These are phyloP conservation scores for Bombyx huttoni DNA, from an alignment of 2,888 invertebrate species.

Conservation along the genomic window DNA sequence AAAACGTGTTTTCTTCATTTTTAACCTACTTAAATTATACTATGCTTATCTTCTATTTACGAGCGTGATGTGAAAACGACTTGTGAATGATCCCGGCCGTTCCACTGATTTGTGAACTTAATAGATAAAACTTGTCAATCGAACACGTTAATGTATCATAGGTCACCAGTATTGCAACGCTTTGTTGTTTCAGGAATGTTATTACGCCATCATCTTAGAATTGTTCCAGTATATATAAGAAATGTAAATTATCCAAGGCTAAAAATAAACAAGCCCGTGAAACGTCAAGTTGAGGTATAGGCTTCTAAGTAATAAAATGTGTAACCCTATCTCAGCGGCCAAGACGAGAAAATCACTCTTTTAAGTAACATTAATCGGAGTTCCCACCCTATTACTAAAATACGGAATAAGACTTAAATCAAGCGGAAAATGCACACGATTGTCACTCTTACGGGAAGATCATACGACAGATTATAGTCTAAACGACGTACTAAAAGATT, in stretches of 20 bases:
- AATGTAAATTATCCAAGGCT: constrained; percentile 5
- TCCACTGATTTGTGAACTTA: no score
- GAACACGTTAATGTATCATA: no score
- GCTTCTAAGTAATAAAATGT: constrained; percentile 64
- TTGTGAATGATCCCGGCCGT: no score
- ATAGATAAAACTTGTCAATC: no score
- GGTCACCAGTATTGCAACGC: no score
- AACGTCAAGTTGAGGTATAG: constrained; percentile 40
- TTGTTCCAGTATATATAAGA: background rate
- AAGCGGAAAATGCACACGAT: background rate
- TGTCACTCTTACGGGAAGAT: background rate
- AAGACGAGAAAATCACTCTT: constrained; percentile 42
- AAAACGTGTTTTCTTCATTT: no score
- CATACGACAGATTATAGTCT: background rate
- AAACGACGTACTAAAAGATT: background rate
- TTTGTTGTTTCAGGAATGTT: no score
- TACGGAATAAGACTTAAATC: constrained; percentile 6
- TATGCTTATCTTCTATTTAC: no score
- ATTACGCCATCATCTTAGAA: background rate
- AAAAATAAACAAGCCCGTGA: constrained; percentile 33
- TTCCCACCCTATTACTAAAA: constrained; percentile 14
- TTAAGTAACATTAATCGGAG: constrained; percentile 70
- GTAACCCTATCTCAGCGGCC: constrained; percentile 48
- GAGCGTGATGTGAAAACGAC: no score
- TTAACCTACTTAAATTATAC: no score